Evolutionary conservation across 2,888 invertebrate genomes (phyloP), one percentile per base, ranked within the genome.

Genomic region (Hedychridium roseum): DNA sequence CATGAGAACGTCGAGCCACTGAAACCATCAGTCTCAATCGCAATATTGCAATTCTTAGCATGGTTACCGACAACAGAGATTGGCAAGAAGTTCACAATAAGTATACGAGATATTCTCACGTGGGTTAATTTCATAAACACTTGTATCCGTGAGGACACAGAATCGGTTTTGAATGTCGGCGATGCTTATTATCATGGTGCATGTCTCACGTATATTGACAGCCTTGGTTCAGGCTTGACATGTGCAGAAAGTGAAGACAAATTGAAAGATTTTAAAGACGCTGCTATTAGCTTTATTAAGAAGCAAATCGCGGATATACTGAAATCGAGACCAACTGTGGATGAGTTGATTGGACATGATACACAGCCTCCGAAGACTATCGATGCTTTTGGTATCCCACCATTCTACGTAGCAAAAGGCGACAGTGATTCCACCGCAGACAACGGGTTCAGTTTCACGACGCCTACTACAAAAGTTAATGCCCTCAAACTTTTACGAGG

Each of bases 41-140:
- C 84, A 21, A 88, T 97, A 51, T 83, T 95, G 64, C 87, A 91
- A 56, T 94, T 97, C 66, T 83, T 93, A 0, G 83, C 88, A 18
- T 91, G 90, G 88, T 85, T 96, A 57, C 84, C 85, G 54, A 80
- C 74, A 23, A 87, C 86, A 0, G 88, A 89, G 67, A 83, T 90
- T 28, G 90, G 93, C 3, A 84, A 82, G 73, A 90, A 91, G 68
- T 89, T 91, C 58, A 89, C 89, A 2, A 86, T 94, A 48, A 97
- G 94, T 63, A 90, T 97, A 53, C 86, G 98, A 65, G 97, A 98
- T 78, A 84, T 97, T 46, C 80, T 97, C 16, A 90, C 93, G 0
- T 98, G 97, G 97, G 90, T 94, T 0, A 82, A 88, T 58, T 98
- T 97, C 73, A 88, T 97, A 50, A 94, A 95, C 74, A 76, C 77